Percentiles rank a stretch among this genome's conserved stretches.
phyloP scores from a whole-genome alignment of 2,888 invertebrate genomes.

The Chymomyza fuscimana region DNA sequence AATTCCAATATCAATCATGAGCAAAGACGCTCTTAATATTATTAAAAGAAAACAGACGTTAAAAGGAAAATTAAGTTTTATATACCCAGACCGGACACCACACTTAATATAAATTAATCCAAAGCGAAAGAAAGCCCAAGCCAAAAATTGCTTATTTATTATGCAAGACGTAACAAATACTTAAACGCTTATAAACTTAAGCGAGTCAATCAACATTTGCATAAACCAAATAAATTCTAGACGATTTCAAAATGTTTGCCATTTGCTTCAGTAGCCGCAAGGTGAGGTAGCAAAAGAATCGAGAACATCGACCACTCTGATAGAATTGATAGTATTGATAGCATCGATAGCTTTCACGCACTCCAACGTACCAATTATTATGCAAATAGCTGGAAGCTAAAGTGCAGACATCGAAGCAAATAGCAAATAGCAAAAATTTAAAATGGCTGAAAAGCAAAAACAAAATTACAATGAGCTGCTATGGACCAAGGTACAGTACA shows the following conservation, averaged over 20 bases:
- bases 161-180: background rate
- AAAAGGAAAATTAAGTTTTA: too few relatives aligned
- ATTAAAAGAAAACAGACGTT: too few relatives aligned
- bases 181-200: background rate
- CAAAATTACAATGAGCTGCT: background rate
- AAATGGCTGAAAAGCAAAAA: background rate
- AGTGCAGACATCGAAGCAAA: background rate
- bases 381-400: conserved; percentile 53
- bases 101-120: too few relatives aligned
- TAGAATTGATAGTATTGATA: background rate
- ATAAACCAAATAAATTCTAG: conserved; percentile 2
- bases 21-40: too few relatives aligned
- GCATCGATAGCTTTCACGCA: conserved; percentile 13
- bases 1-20: too few relatives aligned
- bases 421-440: conserved; percentile 6
- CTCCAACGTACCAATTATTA: conserved; percentile 69
- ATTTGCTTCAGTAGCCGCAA: background rate
- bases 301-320: background rate
- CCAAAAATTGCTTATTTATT: background rate
- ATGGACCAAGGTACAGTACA: background rate
- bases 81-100: too few relatives aligned
- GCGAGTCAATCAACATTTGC: background rate
- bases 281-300: background rate
- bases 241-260: background rate
- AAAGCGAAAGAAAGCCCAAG: too few relatives aligned